These are phyloP conservation scores for Ptilodon capucinus DNA, from an alignment of 2,888 invertebrate genomes.

Conservation along the genomic window DNA sequence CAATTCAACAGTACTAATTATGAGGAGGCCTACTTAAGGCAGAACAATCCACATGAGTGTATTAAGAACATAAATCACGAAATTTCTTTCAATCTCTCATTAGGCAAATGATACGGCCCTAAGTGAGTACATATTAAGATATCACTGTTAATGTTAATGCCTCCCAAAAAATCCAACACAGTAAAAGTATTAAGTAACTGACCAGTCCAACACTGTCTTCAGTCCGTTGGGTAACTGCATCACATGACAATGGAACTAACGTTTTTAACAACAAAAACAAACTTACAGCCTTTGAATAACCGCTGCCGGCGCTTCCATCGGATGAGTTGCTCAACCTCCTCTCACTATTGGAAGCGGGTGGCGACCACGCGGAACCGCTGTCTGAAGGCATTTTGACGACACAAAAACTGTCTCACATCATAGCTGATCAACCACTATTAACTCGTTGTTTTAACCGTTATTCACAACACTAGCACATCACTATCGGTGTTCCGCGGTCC, in stretches of 20 bases:
- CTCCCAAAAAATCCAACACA: background rate
- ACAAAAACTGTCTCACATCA: conserved; percentile 66
- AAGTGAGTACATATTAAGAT: too few species aligned
- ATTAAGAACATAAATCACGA: background rate
- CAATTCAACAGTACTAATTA: too few species aligned
- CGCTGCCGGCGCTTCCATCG: conserved; percentile 78
- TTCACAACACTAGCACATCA: conserved; percentile 69
- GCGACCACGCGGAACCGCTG: conserved; percentile 76
- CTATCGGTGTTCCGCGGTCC: conserved; percentile 54
- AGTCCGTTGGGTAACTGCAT: background rate
- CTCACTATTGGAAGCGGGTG: conserved; percentile 74
- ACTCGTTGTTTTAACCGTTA: conserved; percentile 41
- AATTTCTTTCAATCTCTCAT: background rate
- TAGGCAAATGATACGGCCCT: background rate
- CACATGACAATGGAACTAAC: background rate
- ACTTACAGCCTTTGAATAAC: conserved; percentile 79
- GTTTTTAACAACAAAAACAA: conserved; percentile 5
- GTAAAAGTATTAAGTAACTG: conserved; percentile 2
- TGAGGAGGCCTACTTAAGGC: too few species aligned
- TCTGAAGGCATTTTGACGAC: conserved; percentile 75
- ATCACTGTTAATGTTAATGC: background rate
- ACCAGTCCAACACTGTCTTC: background rate
- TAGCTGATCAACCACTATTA: conserved; percentile 47
- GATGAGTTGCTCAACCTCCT: conserved; percentile 78
- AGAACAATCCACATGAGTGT: background rate